Evolutionary conservation across 2,888 invertebrate species (phyloP).

Genomic region (Pseudanteris insignis): DNA sequence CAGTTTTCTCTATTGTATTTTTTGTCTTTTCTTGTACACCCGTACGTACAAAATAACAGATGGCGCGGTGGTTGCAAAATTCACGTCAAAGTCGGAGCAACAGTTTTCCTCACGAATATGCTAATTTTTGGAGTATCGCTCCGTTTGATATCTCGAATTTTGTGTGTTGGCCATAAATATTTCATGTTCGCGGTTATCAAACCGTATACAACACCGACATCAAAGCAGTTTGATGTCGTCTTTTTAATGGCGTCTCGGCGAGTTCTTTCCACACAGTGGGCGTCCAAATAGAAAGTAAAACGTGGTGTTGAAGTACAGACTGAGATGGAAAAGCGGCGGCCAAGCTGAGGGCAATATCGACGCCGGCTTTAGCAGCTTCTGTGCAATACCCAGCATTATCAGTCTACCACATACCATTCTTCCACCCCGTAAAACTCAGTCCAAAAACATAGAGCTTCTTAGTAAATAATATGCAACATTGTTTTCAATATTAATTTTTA

Average conservation of each 20-base stretch:
- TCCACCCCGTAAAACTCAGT: constrained; percentile 14
- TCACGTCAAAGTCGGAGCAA: background rate
- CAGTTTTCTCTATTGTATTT: no score
- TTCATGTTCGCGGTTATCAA: constrained; percentile 24
- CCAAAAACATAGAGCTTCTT: no score
- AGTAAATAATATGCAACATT: no score
- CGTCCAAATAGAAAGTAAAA: constrained; percentile 27
- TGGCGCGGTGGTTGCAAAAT: constrained; percentile 8
- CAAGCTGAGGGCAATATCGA: constrained; percentile 31
- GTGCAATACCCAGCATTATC: constrained; percentile 30
- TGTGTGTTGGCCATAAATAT: constrained; percentile 30
- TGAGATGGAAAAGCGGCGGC: constrained; percentile 3
- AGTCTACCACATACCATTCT: constrained; percentile 22
- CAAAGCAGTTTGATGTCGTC: constrained; percentile 13
- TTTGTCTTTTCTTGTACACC: no score
- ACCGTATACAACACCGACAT: constrained; percentile 40
- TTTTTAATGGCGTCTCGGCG: constrained; percentile 33
- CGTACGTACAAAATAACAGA: no score
- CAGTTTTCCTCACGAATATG: constrained; percentile 22
- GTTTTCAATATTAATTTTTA: no score
- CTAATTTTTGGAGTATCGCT: constrained; percentile 10
- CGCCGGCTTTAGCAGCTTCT: constrained; percentile 24
- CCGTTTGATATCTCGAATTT: constrained; percentile 12
- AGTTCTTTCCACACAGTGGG: constrained; percentile 29
- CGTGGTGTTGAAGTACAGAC: background rate